Conservation (phyloP, 2,797 vertebrate species). For the Leuciscus waleckii region DNA sequence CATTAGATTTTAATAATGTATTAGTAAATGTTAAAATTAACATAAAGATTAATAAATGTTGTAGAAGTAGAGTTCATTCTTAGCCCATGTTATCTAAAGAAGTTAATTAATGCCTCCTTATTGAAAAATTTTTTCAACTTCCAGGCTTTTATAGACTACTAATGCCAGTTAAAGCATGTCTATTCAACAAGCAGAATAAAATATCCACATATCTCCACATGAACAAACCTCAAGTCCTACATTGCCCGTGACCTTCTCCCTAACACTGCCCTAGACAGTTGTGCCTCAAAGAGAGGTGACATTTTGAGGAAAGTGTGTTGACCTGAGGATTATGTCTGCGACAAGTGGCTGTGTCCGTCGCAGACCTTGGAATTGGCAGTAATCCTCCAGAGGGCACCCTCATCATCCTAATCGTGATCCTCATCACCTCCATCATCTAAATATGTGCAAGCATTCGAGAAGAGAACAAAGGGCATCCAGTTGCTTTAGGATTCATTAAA, state of each 20-base stretch:
- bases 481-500: neutral
- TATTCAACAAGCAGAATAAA: neutral
- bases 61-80: too few species aligned
- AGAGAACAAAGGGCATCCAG: neutral
- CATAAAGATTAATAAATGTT: too few species aligned
- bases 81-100: too few species aligned
- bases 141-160: neutral
- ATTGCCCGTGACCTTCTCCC: neutral
- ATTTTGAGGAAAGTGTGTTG: conserved; percentile 26
- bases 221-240: neutral
- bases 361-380: neutral
- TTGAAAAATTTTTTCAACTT: neutral
- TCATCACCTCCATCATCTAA: neutral
- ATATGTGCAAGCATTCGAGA: neutral
- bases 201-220: neutral
- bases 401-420: conserved; percentile 27
- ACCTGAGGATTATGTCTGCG: conserved; percentile 36
- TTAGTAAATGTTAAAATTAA: too few species aligned
- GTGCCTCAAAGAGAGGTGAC: neutral
- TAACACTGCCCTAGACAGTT: neutral
- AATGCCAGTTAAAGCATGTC: neutral
- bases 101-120: too few species aligned
- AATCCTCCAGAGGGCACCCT: conserved; percentile 48
- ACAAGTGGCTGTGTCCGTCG: neutral
- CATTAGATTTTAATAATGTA: too few species aligned